phyloP scores from a whole-genome alignment of 2,113 vertebrate species.

The Vulpes lagopus region DNA sequence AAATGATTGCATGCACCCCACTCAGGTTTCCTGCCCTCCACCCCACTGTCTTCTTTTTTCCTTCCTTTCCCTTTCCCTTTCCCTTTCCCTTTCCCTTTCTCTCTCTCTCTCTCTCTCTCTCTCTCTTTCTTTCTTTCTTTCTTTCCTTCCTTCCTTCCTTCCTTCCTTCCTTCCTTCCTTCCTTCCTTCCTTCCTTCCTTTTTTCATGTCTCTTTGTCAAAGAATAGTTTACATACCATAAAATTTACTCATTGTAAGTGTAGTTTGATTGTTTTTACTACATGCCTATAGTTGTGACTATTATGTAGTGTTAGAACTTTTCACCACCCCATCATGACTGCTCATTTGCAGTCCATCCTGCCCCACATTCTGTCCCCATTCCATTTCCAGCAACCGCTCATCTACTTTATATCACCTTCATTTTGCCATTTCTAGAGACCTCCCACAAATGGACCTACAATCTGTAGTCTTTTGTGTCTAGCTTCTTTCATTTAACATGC shows the following conservation, averaged over 20 bases:
- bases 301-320: neutral
- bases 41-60: neutral
- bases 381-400: neutral
- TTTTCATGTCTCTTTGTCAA: neutral
- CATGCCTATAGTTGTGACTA: too few species aligned
- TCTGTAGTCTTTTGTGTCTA: neutral
- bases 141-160: too few species aligned
- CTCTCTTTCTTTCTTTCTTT: too few species aligned
- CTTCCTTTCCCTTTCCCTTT: neutral
- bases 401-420: neutral
- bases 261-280: neutral
- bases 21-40: neutral
- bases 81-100: rapidly evolving
- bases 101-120: neutral
- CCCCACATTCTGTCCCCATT: rapidly evolving
- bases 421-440: neutral
- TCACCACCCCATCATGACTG: neutral
- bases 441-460: neutral
- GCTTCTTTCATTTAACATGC: too few species aligned
- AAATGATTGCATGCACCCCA: neutral
- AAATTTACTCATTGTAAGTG: too few species aligned
- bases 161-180: too few species aligned
- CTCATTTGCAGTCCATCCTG: neutral
- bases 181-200: rapidly evolving
- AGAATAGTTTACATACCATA: neutral